Base-by-base conservation (phyloP, 2,797 vertebrate genomes). In the Myiotriccus ornatus region DNA sequence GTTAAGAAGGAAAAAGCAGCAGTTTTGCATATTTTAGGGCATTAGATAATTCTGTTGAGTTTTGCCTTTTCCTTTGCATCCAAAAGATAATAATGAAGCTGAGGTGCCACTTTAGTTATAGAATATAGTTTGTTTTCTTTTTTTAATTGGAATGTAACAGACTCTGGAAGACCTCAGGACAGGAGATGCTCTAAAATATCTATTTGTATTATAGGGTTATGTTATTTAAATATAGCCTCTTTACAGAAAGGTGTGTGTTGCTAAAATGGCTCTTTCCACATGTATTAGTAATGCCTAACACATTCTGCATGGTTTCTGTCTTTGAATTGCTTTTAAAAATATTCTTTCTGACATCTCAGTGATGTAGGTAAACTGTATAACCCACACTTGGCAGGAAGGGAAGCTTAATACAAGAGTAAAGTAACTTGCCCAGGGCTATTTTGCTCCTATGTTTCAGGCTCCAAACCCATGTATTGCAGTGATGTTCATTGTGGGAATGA, bases 261-360 rank as follows among this genome's bases (percentile, higher is more conserved):
- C 44, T 91, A 43, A 87, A 84, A 28, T 44, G 23, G 2, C 22
- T 25, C 46, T 89, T 87, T 59, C 69, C 64, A 55, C 16, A 3
- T 37, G 2, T 79, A 55, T n/a, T 24, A 39, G 21, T 49, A 77
- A 50, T 23, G 17, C 23, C n/a, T 46, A 60, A 32, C 3, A 3
- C 0, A 1, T 59, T 37, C 44, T 62, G 83, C 10, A 3, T 59
- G 49, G 28, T 89, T 89, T 64, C 35, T 90, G 25, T 78, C 47
- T 84, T 56, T 27, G 63, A 69, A 84, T 43, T 62, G 41, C 65
- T 73, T 92, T 87, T 7, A 34, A 83, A 82, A 92, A 44, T 43
- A 87, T 47, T 78, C 27, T 13, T 80, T 28, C 65, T 97, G 92
- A 49, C 64, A 65, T 75, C 22, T 67, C 56, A 39, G 56, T 2